These are phyloP conservation scores for Gymnosoma rotundatum DNA, from an alignment of 2,888 invertebrate species.

Conservation along the genomic window DNA sequence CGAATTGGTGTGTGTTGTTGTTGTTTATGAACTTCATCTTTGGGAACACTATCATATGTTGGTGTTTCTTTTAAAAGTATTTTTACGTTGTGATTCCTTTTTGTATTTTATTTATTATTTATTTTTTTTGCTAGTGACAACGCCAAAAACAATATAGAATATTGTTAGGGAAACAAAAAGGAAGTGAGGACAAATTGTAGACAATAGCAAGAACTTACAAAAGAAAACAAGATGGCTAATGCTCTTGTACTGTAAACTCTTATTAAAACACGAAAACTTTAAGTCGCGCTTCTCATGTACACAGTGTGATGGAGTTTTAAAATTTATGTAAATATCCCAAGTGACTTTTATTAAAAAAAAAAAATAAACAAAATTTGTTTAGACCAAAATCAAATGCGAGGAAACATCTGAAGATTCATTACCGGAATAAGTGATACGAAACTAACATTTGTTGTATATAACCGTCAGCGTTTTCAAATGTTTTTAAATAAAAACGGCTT, in stretches of 20 bases:
- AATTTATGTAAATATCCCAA: too few relatives aligned
- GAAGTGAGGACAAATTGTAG: not conserved
- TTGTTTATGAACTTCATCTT: slow-evolving; percentile 24
- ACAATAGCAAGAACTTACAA: slow-evolving; percentile 2
- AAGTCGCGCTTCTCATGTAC: not conserved
- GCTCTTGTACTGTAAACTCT: not conserved
- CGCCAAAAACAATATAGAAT: slow-evolving; percentile 29
- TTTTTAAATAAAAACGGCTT: too few relatives aligned
- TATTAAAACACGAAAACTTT: not conserved
- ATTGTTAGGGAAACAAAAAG: not conserved
- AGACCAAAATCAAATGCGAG: too few relatives aligned
- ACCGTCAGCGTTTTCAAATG: too few relatives aligned
- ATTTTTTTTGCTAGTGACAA: not conserved
- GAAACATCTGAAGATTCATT: too few relatives aligned
- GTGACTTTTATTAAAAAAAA: too few relatives aligned
- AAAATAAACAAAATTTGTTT: too few relatives aligned
- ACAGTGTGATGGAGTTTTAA: not conserved
- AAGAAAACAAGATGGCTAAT: slow-evolving; percentile 7
- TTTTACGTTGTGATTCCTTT: not conserved
- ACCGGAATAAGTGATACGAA: too few relatives aligned
- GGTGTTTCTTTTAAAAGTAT: slow-evolving; percentile 9
- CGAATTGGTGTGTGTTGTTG: not conserved
- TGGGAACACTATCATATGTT: slow-evolving; percentile 61
- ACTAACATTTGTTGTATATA: too few relatives aligned
- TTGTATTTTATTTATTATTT: not conserved